phyloP scores from a whole-genome alignment of 1,140 invertebrate species.

The Neuroterus valhalla region DNA sequence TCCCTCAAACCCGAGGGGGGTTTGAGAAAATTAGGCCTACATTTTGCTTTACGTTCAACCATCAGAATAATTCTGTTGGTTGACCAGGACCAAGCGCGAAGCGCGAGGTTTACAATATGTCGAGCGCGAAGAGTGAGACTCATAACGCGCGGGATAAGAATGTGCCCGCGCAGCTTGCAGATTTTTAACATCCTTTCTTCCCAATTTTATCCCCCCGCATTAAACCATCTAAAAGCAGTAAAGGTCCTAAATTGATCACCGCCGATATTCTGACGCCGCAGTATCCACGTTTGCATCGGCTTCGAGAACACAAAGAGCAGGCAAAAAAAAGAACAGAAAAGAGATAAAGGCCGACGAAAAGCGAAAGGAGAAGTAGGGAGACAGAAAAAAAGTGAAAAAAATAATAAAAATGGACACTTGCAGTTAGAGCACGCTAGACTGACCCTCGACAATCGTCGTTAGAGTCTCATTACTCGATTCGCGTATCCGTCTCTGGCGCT shows the following conservation, averaged over 20 bases:
- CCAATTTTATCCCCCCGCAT: too few relatives aligned
- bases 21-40: too few relatives aligned
- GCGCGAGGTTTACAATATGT: too few relatives aligned
- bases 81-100: too few relatives aligned
- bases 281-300: conserved; percentile 43
- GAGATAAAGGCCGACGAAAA: conserved; percentile 44
- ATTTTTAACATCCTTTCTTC: too few relatives aligned
- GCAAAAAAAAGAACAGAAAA: conserved; percentile 37
- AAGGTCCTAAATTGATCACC: conserved; percentile 72
- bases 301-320: conserved; percentile 44
- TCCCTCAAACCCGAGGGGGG: too few relatives aligned
- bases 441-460: conserved; percentile 71
- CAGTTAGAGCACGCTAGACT: conserved; percentile 71
- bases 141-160: too few relatives aligned
- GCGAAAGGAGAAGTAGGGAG: conserved; percentile 18
- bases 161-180: too few relatives aligned
- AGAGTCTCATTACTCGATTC: conserved; percentile 71
- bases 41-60: too few relatives aligned
- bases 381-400: conserved; percentile 50
- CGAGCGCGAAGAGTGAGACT: too few relatives aligned
- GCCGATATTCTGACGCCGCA: conserved; percentile 58
- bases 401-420: conserved; percentile 72
- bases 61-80: too few relatives aligned
- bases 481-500: conserved; percentile 54
- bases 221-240: conserved; percentile 71